These are phyloP conservation scores for Amphipoea lucens DNA, from an alignment of 2,888 invertebrate species.

Conservation along the genomic window DNA sequence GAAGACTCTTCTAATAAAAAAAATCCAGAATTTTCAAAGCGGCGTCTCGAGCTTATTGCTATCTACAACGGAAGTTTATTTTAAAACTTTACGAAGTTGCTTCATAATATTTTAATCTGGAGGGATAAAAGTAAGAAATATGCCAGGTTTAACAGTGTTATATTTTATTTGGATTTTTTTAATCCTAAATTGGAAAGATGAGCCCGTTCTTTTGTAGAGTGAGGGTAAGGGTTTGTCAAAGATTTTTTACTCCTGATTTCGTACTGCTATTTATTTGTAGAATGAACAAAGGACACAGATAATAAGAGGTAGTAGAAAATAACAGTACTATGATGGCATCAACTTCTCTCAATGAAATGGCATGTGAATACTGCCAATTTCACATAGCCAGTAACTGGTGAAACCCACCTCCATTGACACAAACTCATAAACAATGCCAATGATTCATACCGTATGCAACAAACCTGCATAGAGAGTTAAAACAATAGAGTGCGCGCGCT, in stretches of 20 bases:
- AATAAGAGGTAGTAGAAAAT: neutral
- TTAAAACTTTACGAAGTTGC: slow-evolving; percentile 35
- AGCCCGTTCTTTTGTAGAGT: neutral
- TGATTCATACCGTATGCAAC: slow-evolving; percentile 56
- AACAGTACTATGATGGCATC: neutral
- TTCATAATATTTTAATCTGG: slow-evolving; percentile 37
- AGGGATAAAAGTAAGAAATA: slow-evolving; percentile 26
- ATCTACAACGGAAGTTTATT: slow-evolving; percentile 13
- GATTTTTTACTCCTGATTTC: neutral
- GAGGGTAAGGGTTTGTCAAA: neutral
- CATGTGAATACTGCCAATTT: neutral
- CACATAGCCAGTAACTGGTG: slow-evolving; percentile 17
- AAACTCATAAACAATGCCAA: slow-evolving; percentile 35
- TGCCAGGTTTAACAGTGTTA: slow-evolving; percentile 8
- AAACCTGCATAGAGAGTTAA: slow-evolving; percentile 50
- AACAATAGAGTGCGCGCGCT: slow-evolving; percentile 57
- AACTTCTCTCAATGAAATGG: neutral
- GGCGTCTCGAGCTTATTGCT: neutral
- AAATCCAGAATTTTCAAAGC: neutral
- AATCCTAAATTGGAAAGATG: slow-evolving; percentile 14
- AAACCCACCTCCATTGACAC: slow-evolving; percentile 38
- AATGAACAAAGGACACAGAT: neutral
- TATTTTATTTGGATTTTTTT: slow-evolving; percentile 18
- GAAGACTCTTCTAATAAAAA: neutral
- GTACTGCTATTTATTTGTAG: neutral